phyloP scores from a whole-genome alignment of 2,797 vertebrate species.

The Alauda arvensis region DNA sequence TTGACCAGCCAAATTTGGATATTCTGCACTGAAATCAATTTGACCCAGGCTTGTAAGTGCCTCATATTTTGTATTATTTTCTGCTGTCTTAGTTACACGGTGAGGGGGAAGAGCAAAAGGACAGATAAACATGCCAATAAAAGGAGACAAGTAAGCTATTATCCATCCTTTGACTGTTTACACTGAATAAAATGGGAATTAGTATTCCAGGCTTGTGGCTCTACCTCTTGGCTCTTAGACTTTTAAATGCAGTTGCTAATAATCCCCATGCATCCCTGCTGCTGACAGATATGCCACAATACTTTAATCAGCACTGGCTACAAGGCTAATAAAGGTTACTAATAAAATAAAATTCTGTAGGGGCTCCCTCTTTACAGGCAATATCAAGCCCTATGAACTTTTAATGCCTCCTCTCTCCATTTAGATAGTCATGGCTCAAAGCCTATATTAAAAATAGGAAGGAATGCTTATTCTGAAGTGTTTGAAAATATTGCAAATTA shows the following conservation, averaged over 20 bases:
- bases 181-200: conserved; percentile 43
- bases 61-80: conserved; percentile 17
- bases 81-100: background rate
- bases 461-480: conserved; percentile 70
- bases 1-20: background rate
- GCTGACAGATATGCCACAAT: conserved; percentile 63
- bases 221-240: conserved; percentile 57
- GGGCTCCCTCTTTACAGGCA: conserved; percentile 66
- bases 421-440: conserved; percentile 71
- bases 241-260: conserved; percentile 71
- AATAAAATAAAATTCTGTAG: conserved; percentile 72
- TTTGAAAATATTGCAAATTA: conserved; percentile 72
- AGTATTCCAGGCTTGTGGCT: conserved; percentile 59
- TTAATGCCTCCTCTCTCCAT: conserved; percentile 67
- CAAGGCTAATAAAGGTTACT: conserved; percentile 70
- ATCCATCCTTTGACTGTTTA: conserved; percentile 1
- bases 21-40: background rate
- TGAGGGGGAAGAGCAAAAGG: conserved; percentile 3
- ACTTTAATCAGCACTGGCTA: conserved; percentile 66
- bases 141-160: conserved; percentile 4
- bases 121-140: conserved; percentile 30
- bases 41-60: background rate
- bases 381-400: conserved; percentile 73
- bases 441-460: conserved; percentile 67
- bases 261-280: conserved; percentile 64